These are phyloP conservation scores for Eurystomus gularis DNA, from an alignment of 2,113 vertebrate genomes.

Conservation along the genomic window DNA sequence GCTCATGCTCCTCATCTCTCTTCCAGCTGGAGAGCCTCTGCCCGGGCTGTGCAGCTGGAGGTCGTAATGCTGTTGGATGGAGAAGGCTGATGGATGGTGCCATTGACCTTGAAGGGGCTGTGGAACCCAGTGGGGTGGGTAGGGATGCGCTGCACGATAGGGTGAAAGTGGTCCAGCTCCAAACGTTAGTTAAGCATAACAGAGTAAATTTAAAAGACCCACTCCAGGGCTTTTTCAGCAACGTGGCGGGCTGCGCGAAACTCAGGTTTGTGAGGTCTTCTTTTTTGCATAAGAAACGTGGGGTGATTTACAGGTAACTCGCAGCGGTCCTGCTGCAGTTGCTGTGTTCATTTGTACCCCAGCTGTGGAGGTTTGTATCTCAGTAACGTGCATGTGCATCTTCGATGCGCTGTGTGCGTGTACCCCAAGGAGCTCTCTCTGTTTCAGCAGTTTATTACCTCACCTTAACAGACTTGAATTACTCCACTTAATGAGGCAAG, in stretches of 20 bases:
- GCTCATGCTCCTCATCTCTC: background rate
- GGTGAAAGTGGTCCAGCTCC: background rate
- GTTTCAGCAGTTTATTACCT: constrained; percentile 45
- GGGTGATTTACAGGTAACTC: background rate
- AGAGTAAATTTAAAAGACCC: background rate
- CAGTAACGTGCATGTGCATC: background rate
- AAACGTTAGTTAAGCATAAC: background rate
- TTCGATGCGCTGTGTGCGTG: accelerated
- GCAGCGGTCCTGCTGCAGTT: background rate
- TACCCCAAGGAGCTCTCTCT: background rate
- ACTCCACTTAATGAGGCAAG: constrained; percentile 22
- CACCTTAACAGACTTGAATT: constrained; percentile 33
- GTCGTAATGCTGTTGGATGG: background rate
- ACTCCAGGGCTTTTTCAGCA: background rate
- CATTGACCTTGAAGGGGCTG: background rate
- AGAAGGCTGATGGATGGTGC: background rate
- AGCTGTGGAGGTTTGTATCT: background rate
- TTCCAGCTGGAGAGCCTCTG: background rate
- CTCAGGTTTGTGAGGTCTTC: background rate
- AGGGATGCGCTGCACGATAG: background rate
- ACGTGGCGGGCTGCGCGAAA: background rate
- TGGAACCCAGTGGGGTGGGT: background rate
- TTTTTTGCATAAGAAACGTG: background rate
- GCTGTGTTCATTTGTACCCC: background rate
- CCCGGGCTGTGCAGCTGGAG: background rate